Percentiles rank a stretch among this genome's conserved stretches.
These are phyloP conservation scores for Tapirus terrestris DNA, from an alignment of 2,113 vertebrate genomes.

Conservation along the genomic window DNA sequence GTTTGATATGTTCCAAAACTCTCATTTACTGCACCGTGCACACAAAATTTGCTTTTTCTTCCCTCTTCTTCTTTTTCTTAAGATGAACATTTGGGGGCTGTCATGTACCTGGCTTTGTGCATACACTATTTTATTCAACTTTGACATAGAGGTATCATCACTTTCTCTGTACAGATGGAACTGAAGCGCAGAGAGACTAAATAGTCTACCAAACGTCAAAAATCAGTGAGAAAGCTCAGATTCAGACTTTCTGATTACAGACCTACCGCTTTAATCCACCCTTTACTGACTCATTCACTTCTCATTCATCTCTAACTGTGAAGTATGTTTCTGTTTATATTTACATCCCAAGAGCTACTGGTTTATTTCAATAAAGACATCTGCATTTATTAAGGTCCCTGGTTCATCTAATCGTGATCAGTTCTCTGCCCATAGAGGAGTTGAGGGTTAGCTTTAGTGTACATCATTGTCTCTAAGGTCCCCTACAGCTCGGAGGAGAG, in stretches of 20 bases:
- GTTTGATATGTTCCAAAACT: neutral
- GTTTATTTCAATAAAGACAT: slow-evolving; percentile 23
- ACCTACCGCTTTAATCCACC: neutral
- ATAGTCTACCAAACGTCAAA: neutral
- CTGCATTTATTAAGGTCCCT: neutral
- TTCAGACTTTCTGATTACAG: neutral
- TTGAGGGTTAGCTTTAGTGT: neutral
- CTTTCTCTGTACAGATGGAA: neutral
- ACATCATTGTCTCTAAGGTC: neutral
- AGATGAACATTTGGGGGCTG: neutral
- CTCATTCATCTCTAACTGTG: neutral
- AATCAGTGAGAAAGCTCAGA: neutral
- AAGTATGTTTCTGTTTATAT: slow-evolving; percentile 13
- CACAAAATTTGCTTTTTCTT: neutral
- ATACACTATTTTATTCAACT: neutral
- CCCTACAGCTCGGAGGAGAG: neutral
- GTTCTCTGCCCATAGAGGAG: neutral
- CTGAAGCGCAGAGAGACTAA: neutral
- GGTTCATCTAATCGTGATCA: neutral
- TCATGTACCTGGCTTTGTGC: too few species aligned
- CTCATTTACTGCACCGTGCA: neutral
- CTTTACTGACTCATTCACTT: neutral
- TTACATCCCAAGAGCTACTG: neutral
- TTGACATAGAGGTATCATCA: neutral
- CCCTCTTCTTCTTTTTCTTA: neutral